phyloP scores from a whole-genome alignment of 2,888 invertebrate genomes.

The Chironomus riparius region DNA sequence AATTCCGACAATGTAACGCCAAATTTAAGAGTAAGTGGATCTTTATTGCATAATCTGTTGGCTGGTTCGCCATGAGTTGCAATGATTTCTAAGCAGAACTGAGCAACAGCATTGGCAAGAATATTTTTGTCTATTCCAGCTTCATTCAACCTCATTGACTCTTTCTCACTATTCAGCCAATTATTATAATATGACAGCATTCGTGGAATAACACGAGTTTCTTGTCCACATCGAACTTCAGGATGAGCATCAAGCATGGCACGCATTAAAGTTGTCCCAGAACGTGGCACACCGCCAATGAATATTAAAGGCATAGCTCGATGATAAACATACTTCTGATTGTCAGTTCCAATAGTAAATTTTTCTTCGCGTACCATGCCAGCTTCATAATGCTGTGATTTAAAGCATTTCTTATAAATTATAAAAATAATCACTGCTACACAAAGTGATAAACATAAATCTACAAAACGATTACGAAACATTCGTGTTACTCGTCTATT shows the following conservation, averaged over 20 bases:
- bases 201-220: constrained; percentile 92
- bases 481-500: neutral
- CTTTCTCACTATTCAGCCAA: constrained; percentile 91
- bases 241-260: constrained; percentile 98
- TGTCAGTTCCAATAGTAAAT: constrained; percentile 54
- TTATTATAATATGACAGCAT: constrained; percentile 91
- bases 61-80: constrained; percentile 94
- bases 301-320: constrained; percentile 89
- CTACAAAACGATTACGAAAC: neutral
- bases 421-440: neutral
- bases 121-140: constrained; percentile 89
- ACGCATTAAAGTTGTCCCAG: constrained; percentile 74
- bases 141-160: constrained; percentile 79
- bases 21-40: constrained; percentile 95
- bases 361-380: constrained; percentile 44
- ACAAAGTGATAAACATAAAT: neutral
- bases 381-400: constrained; percentile 23
- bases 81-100: constrained; percentile 93
- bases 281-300: constrained; percentile 95
- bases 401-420: neutral
- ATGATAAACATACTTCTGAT: constrained; percentile 64
- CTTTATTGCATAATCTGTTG: constrained; percentile 94
- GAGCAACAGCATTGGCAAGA: constrained; percentile 90
- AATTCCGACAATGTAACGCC: constrained; percentile 88
- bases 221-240: constrained; percentile 96